Evolutionary conservation across 1,140 invertebrate species (phyloP).

Genomic region (Aphaenogaster floridana): DNA sequence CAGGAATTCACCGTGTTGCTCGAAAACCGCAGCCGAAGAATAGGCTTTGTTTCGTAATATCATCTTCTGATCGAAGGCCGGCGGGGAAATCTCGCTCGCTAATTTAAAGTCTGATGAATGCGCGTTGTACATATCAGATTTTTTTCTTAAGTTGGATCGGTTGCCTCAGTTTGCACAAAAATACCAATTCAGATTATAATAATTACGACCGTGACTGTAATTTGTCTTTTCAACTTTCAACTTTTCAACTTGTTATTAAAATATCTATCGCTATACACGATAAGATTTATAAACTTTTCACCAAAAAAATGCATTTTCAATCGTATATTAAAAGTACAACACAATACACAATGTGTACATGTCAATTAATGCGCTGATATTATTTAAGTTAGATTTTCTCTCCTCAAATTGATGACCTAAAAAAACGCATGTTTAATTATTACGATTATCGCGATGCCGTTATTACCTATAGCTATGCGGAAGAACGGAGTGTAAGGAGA

Average conservation of each 20-base stretch:
- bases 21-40: background rate
- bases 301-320: background rate
- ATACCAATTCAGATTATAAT: background rate
- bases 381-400: background rate
- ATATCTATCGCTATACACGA: background rate
- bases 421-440: background rate
- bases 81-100: background rate
- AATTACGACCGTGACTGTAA: background rate
- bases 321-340: too few species aligned
- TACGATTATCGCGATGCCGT: background rate
- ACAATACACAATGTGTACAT: background rate
- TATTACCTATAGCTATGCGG: background rate
- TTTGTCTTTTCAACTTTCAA: background rate
- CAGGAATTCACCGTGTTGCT: conserved; percentile 16
- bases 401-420: background rate
- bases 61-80: background rate
- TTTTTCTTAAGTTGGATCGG: background rate
- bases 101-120: background rate
- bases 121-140: background rate
- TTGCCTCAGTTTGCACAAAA: background rate
- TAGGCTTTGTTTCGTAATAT: background rate
- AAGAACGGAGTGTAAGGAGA: background rate
- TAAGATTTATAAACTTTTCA: background rate
- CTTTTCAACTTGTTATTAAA: background rate
- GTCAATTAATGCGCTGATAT: background rate